Base-by-base conservation (phyloP, 1,140 invertebrate genomes). In the Ladona fulva region DNA sequence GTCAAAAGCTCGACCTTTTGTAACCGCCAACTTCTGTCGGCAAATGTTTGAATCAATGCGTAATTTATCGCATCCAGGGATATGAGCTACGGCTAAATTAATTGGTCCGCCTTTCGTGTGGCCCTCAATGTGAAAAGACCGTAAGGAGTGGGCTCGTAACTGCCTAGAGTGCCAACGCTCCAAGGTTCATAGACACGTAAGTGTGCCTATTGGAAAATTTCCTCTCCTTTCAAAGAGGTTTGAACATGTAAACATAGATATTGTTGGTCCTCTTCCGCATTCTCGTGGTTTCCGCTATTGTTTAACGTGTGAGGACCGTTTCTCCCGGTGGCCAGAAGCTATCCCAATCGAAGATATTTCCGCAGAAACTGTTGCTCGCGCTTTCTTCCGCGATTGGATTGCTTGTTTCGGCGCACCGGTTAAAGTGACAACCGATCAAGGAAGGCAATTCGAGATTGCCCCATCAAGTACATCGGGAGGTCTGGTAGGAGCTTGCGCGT, bases 261-360 rank as follows among this genome's bases (percentile, higher is more conserved):
- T 85, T 3, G 81, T 89, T 7, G 84, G 86, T 0, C 87, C 84
- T 0, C 75, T 89, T 1, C 85, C 85, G 24, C 76, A 77, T 5
- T 81, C 80, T 0, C 29, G 83, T 10, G 84, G 81, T 19, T 82
- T 78, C 66, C 52, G 25, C 16, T 87, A 88, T 77, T 80, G 81
- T 12, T 80, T 88, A 0, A 88, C 86, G 0, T 81, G 82, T 10
- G 84, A 87, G 0, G 85, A 87, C 77, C 77, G 85, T 8, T 87
- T 83, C 78, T 84, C 86, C 0, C 77, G 84, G n/a, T 87, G 82
- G 83, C 84, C 83, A n/a, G n/a, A n/a, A n/a, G n/a, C n/a, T n/a
- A 74, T 84, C 22, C 84, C 86, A 1, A 76, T 86, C 0, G 10
- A 66, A 14, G 82, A 87, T 74, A 84, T 83, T 78, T 74, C 82